phyloP scores from a whole-genome alignment of 2,113 vertebrate species.

The human (Homo sapiens) region DNA sequence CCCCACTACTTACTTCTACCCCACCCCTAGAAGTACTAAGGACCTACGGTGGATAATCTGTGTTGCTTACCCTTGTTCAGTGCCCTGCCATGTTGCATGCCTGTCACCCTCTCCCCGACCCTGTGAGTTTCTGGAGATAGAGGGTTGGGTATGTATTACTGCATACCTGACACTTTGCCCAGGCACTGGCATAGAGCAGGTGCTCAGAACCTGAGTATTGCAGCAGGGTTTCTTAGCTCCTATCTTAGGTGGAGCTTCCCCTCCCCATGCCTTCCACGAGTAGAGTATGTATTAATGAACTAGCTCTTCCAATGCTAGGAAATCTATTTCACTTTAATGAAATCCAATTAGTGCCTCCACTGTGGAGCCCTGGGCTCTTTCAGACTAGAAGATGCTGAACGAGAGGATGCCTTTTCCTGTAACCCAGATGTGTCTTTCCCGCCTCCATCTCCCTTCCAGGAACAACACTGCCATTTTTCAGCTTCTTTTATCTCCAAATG shows the following conservation, averaged over 20 bases:
- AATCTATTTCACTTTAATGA: slow-evolving; percentile 57
- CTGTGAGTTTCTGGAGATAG: not conserved
- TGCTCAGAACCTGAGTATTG: not conserved
- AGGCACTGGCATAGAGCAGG: not conserved
- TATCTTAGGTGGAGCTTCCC: not conserved
- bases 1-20: too few species aligned
- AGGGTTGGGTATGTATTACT: accelerated
- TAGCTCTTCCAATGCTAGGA: slow-evolving; percentile 23
- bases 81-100: accelerated
- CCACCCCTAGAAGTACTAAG: not conserved
- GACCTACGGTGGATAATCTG: not conserved
- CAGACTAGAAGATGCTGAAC: slow-evolving; percentile 21
- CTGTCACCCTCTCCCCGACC: not conserved
- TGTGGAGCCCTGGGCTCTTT: slow-evolving; percentile 42
- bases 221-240: not conserved
- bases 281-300: not conserved
- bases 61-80: not conserved
- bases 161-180: not conserved
- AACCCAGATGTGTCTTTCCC: slow-evolving; percentile 20
- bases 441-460: slow-evolving; percentile 31
- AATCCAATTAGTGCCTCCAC: slow-evolving; percentile 66
- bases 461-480: not conserved
- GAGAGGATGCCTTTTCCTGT: slow-evolving; percentile 35
- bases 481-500: not conserved
- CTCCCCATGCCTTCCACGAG: not conserved